Base-by-base conservation (phyloP, 2,888 invertebrate genomes). In the Oscheius sp. region DNA sequence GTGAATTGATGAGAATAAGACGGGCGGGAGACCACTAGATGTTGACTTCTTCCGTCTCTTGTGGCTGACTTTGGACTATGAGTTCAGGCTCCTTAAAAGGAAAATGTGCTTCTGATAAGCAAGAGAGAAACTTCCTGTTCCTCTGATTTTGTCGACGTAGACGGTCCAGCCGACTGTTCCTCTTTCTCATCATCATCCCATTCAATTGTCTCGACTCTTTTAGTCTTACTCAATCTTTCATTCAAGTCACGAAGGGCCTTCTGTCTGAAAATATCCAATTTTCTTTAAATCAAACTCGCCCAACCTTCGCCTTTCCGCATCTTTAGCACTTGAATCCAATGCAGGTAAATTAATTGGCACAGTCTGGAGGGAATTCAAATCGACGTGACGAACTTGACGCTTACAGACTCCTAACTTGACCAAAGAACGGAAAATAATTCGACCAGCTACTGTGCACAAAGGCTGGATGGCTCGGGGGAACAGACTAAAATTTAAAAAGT, bases 401-500 rank as follows among this genome's bases (percentile, higher is more conserved):
- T 83, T 84, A 71, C 85, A 84, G 21, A 85, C 76, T 21, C 80
- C 76, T 56, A 83, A 49, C 52, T 58, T 68, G 18, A 82, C 84
- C 18, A 86, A 74, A 18, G 72, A 61, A 27, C 83, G 73, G 76
- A 83, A 86, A 18, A 76, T 73, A 18, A 77, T 76, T 43, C 78
- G 78, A 0, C 85, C 84, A 43, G 85, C 58, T 27, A 82, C 45
- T 2, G 79, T 78, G 74, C 79, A 76, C 66, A 83, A 52, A 9
- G 85, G 83, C 64, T 85, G 87, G 13, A 83, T 63, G 18, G 79
- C 72, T 1, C 85, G 80, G 1, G 87, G 87, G 75, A 86, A 87
- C 41, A 87, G 72, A 49, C 86, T 86, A 76, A 56, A 81, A 45
- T 18, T 52, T 35, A 43, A 52, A 21, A 7, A 9, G 27, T 25